These are phyloP conservation scores for Cygnus atratus DNA, from an alignment of 2,113 vertebrate species.

Conservation along the genomic window DNA sequence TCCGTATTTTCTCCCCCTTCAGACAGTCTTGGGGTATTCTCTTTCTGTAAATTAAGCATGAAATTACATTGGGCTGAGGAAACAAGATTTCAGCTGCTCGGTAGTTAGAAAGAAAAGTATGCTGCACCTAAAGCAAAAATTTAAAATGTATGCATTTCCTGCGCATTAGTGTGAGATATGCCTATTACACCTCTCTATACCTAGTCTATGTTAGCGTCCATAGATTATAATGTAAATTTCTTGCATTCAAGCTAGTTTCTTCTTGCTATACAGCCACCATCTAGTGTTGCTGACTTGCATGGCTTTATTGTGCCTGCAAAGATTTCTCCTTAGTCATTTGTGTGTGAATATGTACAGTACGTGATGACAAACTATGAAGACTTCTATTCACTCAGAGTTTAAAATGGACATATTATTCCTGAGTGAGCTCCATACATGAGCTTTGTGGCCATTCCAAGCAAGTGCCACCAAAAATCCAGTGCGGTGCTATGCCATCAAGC, in stretches of 20 bases:
- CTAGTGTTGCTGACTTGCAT: background rate
- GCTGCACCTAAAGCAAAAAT: slow-evolving; percentile 49
- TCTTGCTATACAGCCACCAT: background rate
- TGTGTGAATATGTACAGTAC: background rate
- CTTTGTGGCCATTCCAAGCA: background rate
- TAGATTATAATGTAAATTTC: background rate
- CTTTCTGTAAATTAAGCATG: slow-evolving; percentile 72
- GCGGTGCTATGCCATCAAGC: background rate
- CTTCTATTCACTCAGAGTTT: background rate
- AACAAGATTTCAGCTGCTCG: slow-evolving; percentile 70
- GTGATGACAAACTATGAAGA: background rate
- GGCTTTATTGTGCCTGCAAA: background rate
- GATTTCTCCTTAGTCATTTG: background rate
- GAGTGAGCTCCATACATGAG: background rate
- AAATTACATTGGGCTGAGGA: slow-evolving; percentile 69
- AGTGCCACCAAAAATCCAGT: background rate
- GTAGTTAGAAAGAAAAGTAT: slow-evolving; percentile 64
- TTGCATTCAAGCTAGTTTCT: background rate
- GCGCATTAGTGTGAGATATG: slow-evolving; percentile 52
- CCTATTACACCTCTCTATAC: background rate
- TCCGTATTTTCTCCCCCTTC: slow-evolving; percentile 41
- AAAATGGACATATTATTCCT: background rate
- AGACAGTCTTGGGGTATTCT: slow-evolving; percentile 59
- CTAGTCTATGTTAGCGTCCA: background rate
- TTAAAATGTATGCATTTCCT: slow-evolving; percentile 56